Percentiles rank a stretch among this genome's conserved stretches.
Evolutionary conservation across 2,888 invertebrate species (phyloP).

Genomic region (Phalangium opilio): DNA sequence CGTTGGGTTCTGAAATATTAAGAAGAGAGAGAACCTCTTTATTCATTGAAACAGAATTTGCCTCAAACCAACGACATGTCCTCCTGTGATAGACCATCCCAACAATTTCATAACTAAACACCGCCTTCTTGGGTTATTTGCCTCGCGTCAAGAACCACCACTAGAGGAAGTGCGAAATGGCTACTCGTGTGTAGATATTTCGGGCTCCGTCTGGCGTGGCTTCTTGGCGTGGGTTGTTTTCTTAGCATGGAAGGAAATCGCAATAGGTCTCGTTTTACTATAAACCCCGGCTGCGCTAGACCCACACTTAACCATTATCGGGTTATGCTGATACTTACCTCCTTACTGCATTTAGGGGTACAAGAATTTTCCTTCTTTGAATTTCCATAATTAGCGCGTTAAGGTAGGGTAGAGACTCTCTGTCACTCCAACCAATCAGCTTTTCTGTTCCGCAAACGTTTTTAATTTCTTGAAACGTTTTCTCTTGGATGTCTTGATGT

Average conservation of each 20-base stretch:
- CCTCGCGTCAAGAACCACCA: too few relatives aligned
- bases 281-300: too few relatives aligned
- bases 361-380: constrained; percentile 47
- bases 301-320: not conserved
- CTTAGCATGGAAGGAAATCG: too few relatives aligned
- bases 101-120: not conserved
- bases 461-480: constrained; percentile 45
- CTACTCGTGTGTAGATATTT: too few relatives aligned
- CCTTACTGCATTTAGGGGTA: constrained; percentile 16
- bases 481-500: constrained; percentile 41
- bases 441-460: constrained; percentile 40
- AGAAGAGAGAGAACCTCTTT: not conserved
- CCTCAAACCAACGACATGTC: too few relatives aligned
- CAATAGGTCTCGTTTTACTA: too few relatives aligned
- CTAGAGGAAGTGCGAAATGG: too few relatives aligned
- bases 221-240: too few relatives aligned
- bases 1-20: constrained; percentile 5
- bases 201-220: too few relatives aligned
- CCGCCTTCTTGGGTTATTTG: too few relatives aligned
- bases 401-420: constrained; percentile 57
- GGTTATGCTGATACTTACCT: constrained; percentile 6
- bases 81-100: too few relatives aligned
- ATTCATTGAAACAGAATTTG: too few relatives aligned
- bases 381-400: constrained; percentile 62
- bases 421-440: constrained; percentile 40